Percentiles rank a stretch among this genome's conserved stretches.
These are phyloP conservation scores for Heteronetta atricapilla DNA, from an alignment of 2,113 vertebrate species.

Conservation along the genomic window DNA sequence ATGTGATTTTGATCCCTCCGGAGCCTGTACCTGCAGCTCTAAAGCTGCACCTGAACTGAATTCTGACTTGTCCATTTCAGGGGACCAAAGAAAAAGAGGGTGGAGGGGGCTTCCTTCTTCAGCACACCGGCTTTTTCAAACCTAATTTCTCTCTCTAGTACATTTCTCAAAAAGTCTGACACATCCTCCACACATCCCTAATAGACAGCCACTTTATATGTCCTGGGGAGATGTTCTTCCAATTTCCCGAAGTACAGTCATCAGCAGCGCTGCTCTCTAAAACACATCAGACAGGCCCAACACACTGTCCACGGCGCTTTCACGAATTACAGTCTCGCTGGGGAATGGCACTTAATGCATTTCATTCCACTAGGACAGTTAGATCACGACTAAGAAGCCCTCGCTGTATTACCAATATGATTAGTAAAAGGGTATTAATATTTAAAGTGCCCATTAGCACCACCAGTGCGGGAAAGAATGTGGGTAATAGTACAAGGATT, in stretches of 20 bases:
- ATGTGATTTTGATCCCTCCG: constrained; percentile 7
- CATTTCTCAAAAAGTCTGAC: constrained; percentile 27
- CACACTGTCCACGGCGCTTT: not conserved
- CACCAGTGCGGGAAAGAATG: not conserved
- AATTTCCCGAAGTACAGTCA: constrained; percentile 30
- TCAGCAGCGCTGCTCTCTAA: constrained; percentile 37
- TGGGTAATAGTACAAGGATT: not conserved
- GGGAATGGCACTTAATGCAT: not conserved
- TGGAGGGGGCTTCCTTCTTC: not conserved
- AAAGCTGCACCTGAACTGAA: not conserved
- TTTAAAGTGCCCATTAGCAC: not conserved
- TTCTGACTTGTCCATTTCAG: rapidly evolving
- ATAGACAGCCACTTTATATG: constrained; percentile 31
- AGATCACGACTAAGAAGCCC: not conserved
- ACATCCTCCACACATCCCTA: constrained; percentile 3
- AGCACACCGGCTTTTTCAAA: not conserved
- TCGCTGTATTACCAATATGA: not conserved
- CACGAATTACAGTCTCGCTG: not conserved
- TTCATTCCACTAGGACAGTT: not conserved
- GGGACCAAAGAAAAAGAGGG: not conserved
- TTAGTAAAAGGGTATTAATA: constrained; percentile 27
- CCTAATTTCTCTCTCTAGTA: not conserved
- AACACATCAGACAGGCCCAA: constrained; percentile 17
- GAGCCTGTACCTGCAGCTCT: not conserved
- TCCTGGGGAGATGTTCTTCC: not conserved